Base-by-base conservation (phyloP, 2,888 invertebrate species). In the Ochropleura plecta region DNA sequence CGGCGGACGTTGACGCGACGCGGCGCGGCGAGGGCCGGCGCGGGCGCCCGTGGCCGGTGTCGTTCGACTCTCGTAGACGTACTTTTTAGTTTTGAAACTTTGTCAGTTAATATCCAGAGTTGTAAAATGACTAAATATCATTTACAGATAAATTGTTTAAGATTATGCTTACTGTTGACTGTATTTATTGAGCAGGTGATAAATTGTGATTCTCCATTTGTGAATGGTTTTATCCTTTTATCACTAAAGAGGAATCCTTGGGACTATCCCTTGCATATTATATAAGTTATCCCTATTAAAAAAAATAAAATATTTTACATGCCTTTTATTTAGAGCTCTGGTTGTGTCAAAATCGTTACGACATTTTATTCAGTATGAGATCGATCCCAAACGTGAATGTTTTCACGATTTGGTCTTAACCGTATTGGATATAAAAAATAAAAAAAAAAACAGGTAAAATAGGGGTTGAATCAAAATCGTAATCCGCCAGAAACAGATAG, bases 261-360 rank as follows among this genome's bases (percentile, higher is more conserved):
- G 96, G 95, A 94, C 92, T 95, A 95, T 94, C 96, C 96, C 96
- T 94, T 95, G 94, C 95, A 96, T 96, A 95, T 96, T 96, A 96
- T 96, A 96, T 96, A 96, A 96, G 96, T 96, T 96, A 96, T 95
- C 95, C 95, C 95, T 96, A 96, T 96, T 96, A 96, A 96, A 96
- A 95, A 95, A 95, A 94, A 95, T 96, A 95, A 96, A 95, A 96
- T 91, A 88, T 87, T 89, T 79, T 74, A 76, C 69, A 86, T 75
- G 90, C 67, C 80, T 91, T 91, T 91, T 88, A 89, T 91, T 91
- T 79, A 76, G 68, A 69, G 57, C 5, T 51, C 42, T 53, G 16
- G 2, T 57, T 42, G 40, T 62, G 51, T 18, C 48, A 16, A n/a
- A n/a, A 16, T 30, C 1, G 3, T 30, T 30, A 30, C 16, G 14